phyloP scores from a whole-genome alignment of 2,797 vertebrate species.

The Limnodromus scolopaceus region DNA sequence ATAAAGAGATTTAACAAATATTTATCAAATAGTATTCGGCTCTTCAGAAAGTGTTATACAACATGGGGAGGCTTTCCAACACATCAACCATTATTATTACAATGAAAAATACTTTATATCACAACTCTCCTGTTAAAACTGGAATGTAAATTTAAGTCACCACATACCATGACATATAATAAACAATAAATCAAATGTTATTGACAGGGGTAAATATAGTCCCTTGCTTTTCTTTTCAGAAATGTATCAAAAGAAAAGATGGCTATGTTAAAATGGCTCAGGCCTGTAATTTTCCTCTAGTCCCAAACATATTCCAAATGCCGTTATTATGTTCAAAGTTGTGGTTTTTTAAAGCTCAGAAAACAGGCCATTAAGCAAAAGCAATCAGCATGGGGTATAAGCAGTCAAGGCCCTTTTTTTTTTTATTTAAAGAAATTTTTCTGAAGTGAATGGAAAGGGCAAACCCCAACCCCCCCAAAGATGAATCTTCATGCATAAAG shows the following conservation, averaged over 20 bases:
- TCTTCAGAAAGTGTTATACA: not conserved
- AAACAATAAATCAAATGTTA: constrained; percentile 68
- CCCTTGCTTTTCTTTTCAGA: constrained; percentile 48
- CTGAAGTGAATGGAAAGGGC: not conserved
- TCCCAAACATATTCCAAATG: constrained; percentile 69
- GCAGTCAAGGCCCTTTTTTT: not conserved
- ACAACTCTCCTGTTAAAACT: constrained; percentile 66
- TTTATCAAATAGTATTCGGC: not conserved
- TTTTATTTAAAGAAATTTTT: constrained; percentile 19
- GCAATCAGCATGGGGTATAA: constrained; percentile 46
- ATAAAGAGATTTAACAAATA: not conserved
- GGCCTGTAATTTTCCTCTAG: constrained; percentile 77
- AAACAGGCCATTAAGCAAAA: constrained; percentile 67
- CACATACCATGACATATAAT: constrained; percentile 33
- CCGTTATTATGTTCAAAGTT: constrained; percentile 57
- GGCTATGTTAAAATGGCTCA: constrained; percentile 68
- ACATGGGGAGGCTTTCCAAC: not conserved
- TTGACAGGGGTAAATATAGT: constrained; percentile 71
- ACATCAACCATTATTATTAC: not conserved
- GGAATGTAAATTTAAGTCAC: constrained; percentile 70
- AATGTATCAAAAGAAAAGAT: constrained; percentile 49
- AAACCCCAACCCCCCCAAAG: not conserved
- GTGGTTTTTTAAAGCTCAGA: constrained; percentile 35
- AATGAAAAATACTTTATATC: constrained; percentile 36
- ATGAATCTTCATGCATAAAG: constrained; percentile 48